Percentiles rank a stretch among this genome's conserved stretches.
Conservation (phyloP, 64 coral and sea anemone species). For the Actinia equina region DNA sequence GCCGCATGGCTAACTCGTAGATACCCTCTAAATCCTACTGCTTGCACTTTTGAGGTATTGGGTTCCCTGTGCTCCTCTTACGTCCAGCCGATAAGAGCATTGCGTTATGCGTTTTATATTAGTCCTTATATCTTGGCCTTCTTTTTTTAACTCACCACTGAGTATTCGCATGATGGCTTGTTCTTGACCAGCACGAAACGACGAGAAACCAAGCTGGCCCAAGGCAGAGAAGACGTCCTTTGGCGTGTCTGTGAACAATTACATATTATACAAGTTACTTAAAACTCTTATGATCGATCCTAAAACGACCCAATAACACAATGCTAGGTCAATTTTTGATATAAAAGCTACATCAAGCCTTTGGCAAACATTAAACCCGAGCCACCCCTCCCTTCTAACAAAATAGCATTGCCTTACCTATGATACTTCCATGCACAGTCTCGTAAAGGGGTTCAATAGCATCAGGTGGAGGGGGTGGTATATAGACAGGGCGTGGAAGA, state of each 20-base stretch:
- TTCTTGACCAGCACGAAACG: conserved; percentile 92
- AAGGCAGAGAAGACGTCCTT: conserved; percentile 76
- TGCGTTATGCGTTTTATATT: too few species aligned
- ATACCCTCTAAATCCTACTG: too few species aligned
- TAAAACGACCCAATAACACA: neutral
- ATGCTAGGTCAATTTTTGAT: neutral
- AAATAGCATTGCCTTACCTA: conserved; percentile 38
- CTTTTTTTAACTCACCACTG: conserved; percentile 74
- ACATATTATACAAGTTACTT: neutral
- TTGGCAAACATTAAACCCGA: too few species aligned
- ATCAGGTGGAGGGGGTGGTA: conserved; percentile 50
- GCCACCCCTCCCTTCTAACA: neutral
- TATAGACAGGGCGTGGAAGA: conserved; percentile 72
- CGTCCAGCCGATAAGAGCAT: too few species aligned
- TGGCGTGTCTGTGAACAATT: conserved; percentile 45
- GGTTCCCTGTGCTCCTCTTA: too few species aligned
- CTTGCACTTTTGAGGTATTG: too few species aligned
- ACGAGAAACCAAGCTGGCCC: conserved; percentile 78
- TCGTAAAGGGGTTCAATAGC: conserved; percentile 80
- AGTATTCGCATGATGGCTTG: conserved; percentile 94
- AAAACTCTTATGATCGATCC: neutral
- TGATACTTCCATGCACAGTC: conserved; percentile 52
- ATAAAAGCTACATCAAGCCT: neutral
- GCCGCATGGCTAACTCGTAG: too few species aligned
- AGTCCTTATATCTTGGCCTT: too few species aligned